A percentile compares a stretch with the other conserved stretches of the same genome.
These are phyloP conservation scores for Pedionomus torquatus DNA, from an alignment of 2,113 vertebrate genomes.

Conservation along the genomic window DNA sequence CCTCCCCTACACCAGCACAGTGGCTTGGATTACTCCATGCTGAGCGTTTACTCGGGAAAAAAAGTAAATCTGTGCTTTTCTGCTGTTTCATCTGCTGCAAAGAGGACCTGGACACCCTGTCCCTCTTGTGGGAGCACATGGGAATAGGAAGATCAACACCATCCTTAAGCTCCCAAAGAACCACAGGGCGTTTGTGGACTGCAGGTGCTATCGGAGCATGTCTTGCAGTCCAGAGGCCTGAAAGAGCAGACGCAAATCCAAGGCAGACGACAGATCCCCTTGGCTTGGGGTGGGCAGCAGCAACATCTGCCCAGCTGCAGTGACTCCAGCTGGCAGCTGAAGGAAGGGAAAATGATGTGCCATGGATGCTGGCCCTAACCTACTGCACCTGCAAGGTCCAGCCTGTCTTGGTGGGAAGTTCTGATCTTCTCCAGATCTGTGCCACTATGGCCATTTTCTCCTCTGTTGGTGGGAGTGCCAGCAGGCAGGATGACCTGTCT, in stretches of 20 bases:
- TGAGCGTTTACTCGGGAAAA: not conserved
- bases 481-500: not conserved
- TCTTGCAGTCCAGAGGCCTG: not conserved
- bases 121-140: fast-evolving
- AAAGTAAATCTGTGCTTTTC: not conserved
- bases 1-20: not conserved
- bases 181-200: not conserved
- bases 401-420: not conserved
- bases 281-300: not conserved
- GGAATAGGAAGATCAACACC: not conserved
- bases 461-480: not conserved
- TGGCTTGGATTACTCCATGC: not conserved
- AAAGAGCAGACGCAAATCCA: not conserved
- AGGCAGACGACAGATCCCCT: not conserved
- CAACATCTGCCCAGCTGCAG: not conserved
- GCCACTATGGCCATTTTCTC: not conserved
- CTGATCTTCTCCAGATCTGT: not conserved
- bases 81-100: not conserved
- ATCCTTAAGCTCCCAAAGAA: not conserved
- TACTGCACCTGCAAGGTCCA: not conserved
- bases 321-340: not conserved
- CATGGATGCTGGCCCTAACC: not conserved
- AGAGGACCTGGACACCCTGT: not conserved
- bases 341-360: not conserved
- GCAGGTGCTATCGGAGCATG: not conserved